phyloP scores from a whole-genome alignment of 2,888 invertebrate species.

The Clepsis dumicolana region DNA sequence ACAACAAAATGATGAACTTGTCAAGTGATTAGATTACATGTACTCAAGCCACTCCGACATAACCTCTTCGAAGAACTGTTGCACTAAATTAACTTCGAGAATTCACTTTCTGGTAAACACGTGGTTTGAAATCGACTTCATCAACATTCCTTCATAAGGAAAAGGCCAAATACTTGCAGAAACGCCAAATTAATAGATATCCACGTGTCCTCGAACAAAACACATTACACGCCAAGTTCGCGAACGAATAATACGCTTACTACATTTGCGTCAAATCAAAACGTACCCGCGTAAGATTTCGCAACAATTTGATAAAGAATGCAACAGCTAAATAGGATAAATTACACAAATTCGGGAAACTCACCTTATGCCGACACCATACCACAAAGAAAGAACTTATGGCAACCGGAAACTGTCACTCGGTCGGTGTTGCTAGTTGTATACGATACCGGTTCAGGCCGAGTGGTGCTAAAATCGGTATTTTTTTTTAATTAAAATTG shows the following conservation, averaged over 20 bases:
- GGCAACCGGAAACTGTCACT: conserved; percentile 37
- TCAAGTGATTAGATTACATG: conserved; percentile 54
- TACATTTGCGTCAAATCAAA: conserved; percentile 6
- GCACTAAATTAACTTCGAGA: conserved; percentile 38
- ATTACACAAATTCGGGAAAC: conserved; percentile 62
- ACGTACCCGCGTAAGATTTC: conserved; percentile 10
- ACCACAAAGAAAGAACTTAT: conserved; percentile 81
- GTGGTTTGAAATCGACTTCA: not conserved
- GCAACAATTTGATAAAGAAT: conserved; percentile 36
- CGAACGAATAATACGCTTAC: conserved; percentile 1
- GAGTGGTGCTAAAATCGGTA: not conserved
- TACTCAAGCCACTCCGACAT: conserved; percentile 47
- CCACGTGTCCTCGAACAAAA: conserved; percentile 34
- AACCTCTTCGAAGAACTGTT: conserved; percentile 56
- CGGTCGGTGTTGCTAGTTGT: conserved; percentile 39
- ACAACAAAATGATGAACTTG: conserved; percentile 79
- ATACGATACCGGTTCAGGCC: conserved; percentile 11
- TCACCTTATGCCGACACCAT: conserved; percentile 85
- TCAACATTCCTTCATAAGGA: not conserved
- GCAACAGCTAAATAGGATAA: conserved; percentile 54
- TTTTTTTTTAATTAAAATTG: not conserved
- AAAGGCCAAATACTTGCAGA: not conserved
- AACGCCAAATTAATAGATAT: conserved; percentile 14
- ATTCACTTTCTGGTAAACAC: conserved; percentile 25
- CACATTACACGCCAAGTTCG: conserved; percentile 3